Percentiles rank a stretch among this genome's conserved stretches.
These are phyloP conservation scores for Choloepus didactylus DNA, from an alignment of 2,797 vertebrate genomes.

Conservation along the genomic window DNA sequence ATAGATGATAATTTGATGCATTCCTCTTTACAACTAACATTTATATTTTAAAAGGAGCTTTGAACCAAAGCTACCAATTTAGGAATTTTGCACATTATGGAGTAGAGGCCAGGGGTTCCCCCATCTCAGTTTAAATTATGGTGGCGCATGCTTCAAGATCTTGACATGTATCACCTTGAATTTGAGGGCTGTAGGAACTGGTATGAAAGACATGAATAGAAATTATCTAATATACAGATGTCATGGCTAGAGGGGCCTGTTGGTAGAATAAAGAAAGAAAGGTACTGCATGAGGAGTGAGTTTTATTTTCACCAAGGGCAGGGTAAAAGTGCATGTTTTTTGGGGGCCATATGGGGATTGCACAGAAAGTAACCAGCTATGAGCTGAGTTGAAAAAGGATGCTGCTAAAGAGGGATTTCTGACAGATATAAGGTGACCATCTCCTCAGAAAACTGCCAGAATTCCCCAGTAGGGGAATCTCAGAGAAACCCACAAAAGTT, in stretches of 20 bases:
- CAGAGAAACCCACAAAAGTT: neutral
- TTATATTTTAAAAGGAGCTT: slow-evolving; percentile 26
- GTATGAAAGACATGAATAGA: neutral
- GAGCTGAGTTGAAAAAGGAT: neutral
- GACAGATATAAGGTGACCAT: neutral
- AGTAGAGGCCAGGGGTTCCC: neutral
- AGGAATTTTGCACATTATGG: neutral
- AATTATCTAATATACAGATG: slow-evolving; percentile 45
- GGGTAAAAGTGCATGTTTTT: slow-evolving; percentile 42
- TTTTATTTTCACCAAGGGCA: slow-evolving; percentile 10
- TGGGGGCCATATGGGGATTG: neutral
- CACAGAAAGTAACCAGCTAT: neutral
- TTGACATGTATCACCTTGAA: neutral
- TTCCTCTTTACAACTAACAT: neutral
- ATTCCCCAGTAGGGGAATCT: neutral
- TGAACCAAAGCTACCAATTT: neutral
- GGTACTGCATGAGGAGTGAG: neutral
- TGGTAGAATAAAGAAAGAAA: neutral
- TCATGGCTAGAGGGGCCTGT: neutral
- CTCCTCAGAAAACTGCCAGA: neutral
- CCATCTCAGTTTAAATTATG: neutral
- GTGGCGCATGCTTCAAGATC: neutral
- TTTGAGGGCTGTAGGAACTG: neutral
- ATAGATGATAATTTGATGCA: neutral
- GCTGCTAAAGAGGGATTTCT: neutral